Percentiles rank a stretch among this genome's conserved stretches.
Conservation (phyloP, 2,113 vertebrate genomes). For the Malurus alboscapulatus region DNA sequence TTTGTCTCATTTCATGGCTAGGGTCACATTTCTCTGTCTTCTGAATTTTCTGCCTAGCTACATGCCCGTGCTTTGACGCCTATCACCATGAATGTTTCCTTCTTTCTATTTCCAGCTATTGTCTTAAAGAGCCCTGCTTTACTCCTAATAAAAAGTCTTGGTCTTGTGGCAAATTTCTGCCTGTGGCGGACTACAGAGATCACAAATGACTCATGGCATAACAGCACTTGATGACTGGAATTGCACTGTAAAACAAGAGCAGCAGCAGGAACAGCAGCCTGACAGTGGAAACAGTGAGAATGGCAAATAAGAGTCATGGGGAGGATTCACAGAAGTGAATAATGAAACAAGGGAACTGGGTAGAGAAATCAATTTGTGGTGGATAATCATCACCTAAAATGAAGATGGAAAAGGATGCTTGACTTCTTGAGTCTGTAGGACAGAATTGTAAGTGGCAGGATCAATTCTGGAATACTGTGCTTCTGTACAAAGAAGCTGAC, state of each 20-base stretch:
- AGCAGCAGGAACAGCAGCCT: background rate
- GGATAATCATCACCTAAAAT: background rate
- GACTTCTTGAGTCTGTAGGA: background rate
- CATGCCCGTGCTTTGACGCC: background rate
- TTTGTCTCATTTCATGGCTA: background rate
- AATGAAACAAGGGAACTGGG: background rate
- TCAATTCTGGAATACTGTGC: background rate
- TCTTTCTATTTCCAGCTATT: background rate
- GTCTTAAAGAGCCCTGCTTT: background rate
- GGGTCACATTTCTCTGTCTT: background rate
- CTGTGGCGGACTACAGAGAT: background rate
- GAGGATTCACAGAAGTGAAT: background rate
- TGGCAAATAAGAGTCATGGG: background rate
- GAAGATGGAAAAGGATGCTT: background rate
- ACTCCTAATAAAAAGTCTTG: background rate
- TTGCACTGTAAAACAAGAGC: background rate
- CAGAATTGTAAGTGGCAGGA: background rate
- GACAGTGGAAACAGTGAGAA: background rate
- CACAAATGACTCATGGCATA: background rate
- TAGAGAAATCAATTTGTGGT: background rate
- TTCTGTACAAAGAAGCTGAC: background rate
- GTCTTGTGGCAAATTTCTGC: background rate
- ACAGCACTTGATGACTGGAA: background rate
- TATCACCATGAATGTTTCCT: background rate
- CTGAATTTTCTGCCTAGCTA: background rate